These are phyloP conservation scores for Heliconius eleuchia DNA, from an alignment of 1,140 invertebrate genomes.

Conservation along the genomic window DNA sequence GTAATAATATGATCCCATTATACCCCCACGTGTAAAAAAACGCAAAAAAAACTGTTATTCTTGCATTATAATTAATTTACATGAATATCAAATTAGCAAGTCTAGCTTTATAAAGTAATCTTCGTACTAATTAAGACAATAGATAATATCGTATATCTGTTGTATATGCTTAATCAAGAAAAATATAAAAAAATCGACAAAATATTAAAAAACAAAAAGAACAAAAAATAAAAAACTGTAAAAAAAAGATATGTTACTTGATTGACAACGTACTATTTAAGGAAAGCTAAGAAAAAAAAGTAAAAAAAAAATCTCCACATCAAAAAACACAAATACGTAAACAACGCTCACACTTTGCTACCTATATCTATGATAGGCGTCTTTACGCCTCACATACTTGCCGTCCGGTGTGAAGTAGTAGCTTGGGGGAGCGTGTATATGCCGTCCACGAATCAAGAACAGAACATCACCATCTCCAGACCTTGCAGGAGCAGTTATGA, in stretches of 20 bases:
- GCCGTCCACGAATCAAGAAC: constrained; percentile 68
- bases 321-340: constrained; percentile 24
- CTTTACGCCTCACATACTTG: constrained; percentile 74
- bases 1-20: not conserved
- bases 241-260: constrained; percentile 21
- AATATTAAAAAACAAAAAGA: not conserved
- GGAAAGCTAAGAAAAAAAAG: not conserved
- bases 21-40: not conserved
- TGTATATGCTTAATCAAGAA: not conserved
- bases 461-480: constrained; percentile 60
- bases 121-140: not conserved
- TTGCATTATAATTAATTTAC: not conserved
- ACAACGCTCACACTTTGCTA: constrained; percentile 48
- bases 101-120: not conserved
- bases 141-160: not conserved
- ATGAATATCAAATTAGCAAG: not conserved
- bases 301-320: constrained; percentile 34
- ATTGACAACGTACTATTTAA: not conserved
- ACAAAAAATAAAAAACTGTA: not conserved
- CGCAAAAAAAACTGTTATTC: not conserved
- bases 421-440: constrained; percentile 71
- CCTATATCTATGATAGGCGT: constrained; percentile 70
- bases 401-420: constrained; percentile 75
- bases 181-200: not conserved
- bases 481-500: constrained; percentile 69